phyloP scores from a whole-genome alignment of 1,140 invertebrate genomes.

The Zaprionus ghesquierei region DNA sequence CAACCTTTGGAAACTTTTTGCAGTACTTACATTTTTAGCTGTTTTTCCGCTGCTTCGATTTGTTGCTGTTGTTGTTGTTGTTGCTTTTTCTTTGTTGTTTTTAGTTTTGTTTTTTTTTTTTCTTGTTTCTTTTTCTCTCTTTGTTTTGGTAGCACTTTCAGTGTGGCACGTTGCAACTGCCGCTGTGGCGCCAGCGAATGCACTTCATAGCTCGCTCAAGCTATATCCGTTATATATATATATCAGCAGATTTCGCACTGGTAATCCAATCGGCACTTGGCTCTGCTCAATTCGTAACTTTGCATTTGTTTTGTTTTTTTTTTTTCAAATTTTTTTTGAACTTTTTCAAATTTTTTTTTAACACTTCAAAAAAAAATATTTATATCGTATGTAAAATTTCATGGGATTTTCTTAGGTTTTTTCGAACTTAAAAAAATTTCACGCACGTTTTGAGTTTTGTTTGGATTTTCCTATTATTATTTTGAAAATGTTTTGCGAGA shows the following conservation, averaged over 20 bases:
- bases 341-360: neutral
- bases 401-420: neutral
- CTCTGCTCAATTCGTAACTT: conserved; percentile 6
- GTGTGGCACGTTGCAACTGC: conserved; percentile 37
- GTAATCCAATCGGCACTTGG: conserved; percentile 64
- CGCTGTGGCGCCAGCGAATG: conserved; percentile 31
- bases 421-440: neutral
- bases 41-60: neutral
- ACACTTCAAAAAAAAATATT: conserved; percentile 31
- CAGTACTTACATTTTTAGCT: conserved; percentile 23
- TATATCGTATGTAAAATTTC: neutral
- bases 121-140: neutral
- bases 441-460: conserved; percentile 30
- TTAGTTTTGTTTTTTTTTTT: neutral
- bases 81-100: neutral
- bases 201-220: conserved; percentile 31
- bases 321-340: neutral
- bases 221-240: conserved; percentile 3
- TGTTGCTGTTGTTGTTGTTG: conserved; percentile 14
- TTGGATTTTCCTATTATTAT: neutral
- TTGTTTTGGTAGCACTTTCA: conserved; percentile 25
- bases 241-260: conserved; percentile 43
- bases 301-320: conserved; percentile 24
- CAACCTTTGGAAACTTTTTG: neutral
- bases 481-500: conserved; percentile 11